These are phyloP conservation scores for Phragmatobia fuliginosa DNA, from an alignment of 2,888 invertebrate genomes.

Conservation along the genomic window DNA sequence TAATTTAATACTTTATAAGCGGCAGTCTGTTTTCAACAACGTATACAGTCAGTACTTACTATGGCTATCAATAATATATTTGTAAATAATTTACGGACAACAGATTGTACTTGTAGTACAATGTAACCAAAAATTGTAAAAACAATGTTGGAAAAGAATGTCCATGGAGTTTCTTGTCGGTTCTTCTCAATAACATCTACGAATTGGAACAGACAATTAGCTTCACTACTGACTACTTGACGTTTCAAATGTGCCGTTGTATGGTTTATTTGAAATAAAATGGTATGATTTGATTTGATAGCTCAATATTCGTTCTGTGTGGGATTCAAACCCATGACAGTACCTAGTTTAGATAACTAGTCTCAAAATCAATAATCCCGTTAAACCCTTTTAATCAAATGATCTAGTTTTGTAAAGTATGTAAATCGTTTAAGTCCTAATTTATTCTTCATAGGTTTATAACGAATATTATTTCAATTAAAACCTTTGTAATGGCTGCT, in stretches of 20 bases:
- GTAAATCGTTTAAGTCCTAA: neutral
- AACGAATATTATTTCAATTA: neutral
- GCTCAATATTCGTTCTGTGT: neutral
- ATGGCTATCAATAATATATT: neutral
- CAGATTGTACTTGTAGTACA: no score
- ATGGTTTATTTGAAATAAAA: no score
- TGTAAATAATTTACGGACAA: neutral
- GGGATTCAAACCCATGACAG: neutral
- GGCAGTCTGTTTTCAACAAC: neutral
- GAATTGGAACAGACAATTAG: no score
- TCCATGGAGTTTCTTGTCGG: no score
- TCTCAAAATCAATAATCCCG: neutral
- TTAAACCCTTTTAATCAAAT: neutral
- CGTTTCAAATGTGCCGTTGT: no score
- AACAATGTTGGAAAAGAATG: no score
- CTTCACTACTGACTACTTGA: no score
- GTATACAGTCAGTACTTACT: neutral
- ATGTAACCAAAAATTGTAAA: no score
- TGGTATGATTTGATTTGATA: no score
- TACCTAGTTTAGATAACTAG: no score
- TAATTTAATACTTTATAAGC: neutral
- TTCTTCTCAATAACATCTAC: no score
- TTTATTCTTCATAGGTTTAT: neutral
- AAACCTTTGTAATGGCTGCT: neutral
- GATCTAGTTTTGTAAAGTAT: neutral